Base-by-base conservation (phyloP, 2,888 invertebrate genomes). In the Pemphredon lugubris region DNA sequence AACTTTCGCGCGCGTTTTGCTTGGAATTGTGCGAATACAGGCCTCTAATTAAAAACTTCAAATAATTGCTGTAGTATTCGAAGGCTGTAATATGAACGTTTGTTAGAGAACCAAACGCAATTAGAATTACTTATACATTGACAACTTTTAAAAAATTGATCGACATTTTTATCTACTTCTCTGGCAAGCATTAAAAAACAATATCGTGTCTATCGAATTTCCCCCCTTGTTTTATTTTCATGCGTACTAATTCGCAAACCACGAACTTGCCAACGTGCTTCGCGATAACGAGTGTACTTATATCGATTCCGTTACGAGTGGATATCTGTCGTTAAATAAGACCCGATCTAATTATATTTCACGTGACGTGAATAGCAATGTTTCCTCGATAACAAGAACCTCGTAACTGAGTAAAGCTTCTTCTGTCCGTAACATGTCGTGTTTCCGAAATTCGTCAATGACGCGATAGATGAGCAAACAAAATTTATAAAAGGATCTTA, bases 181-280 rank as follows among this genome's bases (percentile, higher is more conserved):
- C 5, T 39, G 34, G n/a, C 6, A 7, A n/a, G 21, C 18, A 7
- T 4, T 23, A 37, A 34, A 44, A 59, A 42, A 42, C 45, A 45
- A 53, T 18, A 14, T n/a, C n/a, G n/a, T n/a, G n/a, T 2, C 9
- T n/a, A 30, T 51, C 18, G 14, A 55, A 16, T 37, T 13, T 7
- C 14, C 23, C 6, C 2, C 9, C 9, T 2, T n/a, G 0, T 16
- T 18, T 13, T 11, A 37, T 2, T 44, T 50, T 21, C n/a, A 18
- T 34, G 20, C 13, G 13, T 34, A 32, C 61, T 18, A 61, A 16
- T 26, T n/a, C n/a, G n/a, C 68, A 37, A 40, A 32, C 50, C 14
- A 67, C 44, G 23, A 42, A 66, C 69, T 50, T 23, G 30, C 53
- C 58, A 57, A 26, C 64, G 44, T 39, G 51, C 16, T 48, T 37